These are phyloP conservation scores for Hololepta plana DNA, from an alignment of 2,888 invertebrate species.

Conservation along the genomic window DNA sequence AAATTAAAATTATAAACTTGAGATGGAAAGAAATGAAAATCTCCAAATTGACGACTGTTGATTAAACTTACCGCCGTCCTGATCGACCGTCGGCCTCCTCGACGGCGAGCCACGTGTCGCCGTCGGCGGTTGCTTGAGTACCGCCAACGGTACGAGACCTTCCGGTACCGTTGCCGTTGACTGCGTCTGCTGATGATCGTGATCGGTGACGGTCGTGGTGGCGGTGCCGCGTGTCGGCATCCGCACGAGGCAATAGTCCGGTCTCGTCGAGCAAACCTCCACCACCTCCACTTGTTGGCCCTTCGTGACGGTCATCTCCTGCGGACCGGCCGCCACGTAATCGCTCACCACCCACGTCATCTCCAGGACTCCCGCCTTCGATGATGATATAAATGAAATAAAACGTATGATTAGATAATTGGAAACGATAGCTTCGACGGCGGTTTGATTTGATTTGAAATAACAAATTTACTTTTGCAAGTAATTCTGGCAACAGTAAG, in stretches of 20 bases:
- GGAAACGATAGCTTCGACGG: too few relatives aligned
- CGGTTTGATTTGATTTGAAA: too few relatives aligned
- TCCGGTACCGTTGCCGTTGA: conserved; percentile 36
- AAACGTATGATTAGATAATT: too few relatives aligned
- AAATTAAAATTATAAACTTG: too few relatives aligned
- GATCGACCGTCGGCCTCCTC: conserved; percentile 22
- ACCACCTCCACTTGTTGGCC: conserved; percentile 90
- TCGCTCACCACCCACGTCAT: conserved; percentile 87
- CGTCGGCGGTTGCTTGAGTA: conserved; percentile 58
- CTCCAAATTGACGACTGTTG: too few relatives aligned
- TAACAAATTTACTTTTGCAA: too few relatives aligned
- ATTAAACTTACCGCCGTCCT: conserved; percentile 25
- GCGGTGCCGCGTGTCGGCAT: conserved; percentile 34
- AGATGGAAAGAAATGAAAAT: too few relatives aligned
- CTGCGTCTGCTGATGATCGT: conserved; percentile 2
- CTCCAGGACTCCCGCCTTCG: conserved; percentile 60
- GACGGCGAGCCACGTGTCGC: conserved; percentile 37
- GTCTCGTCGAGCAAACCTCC: conserved; percentile 50
- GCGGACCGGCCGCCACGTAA: conserved; percentile 56
- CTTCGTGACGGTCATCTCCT: conserved; percentile 69
- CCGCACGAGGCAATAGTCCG: conserved; percentile 55
- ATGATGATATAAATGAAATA: too few relatives aligned
- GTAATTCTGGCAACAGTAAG: too few relatives aligned
- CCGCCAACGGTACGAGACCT: conserved; percentile 63
- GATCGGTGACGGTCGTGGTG: conserved; percentile 26